Evolutionary conservation across 2,113 vertebrate species (phyloP).

Genomic region (Sander vitreus): DNA sequence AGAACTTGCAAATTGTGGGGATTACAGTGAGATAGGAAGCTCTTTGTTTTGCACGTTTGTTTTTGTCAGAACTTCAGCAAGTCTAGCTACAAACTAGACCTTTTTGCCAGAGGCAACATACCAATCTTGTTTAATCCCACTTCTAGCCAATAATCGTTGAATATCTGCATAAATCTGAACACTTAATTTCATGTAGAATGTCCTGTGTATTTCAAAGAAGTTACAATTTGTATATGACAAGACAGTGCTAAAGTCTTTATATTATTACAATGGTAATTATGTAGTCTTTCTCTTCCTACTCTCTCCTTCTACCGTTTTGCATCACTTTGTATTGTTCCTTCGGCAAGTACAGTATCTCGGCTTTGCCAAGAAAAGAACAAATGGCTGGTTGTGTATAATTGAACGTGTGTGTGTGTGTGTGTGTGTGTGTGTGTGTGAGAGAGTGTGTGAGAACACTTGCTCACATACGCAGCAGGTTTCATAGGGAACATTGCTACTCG

Average conservation of each 20-base stretch:
- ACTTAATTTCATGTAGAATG: not conserved
- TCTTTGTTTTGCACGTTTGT: not conserved
- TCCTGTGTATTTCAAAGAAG: not conserved
- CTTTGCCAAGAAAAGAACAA: constrained; percentile 4
- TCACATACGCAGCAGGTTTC: constrained; percentile 20
- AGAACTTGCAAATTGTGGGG: not conserved
- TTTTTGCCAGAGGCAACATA: not conserved
- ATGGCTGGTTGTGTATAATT: constrained; percentile 18
- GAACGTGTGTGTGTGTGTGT: constrained; percentile 1
- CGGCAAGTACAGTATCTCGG: not conserved
- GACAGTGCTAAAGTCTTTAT: not conserved
- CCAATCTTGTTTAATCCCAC: not conserved
- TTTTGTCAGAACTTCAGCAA: not conserved
- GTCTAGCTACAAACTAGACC: not conserved
- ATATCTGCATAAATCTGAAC: not conserved
- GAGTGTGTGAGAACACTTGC: constrained; percentile 29
- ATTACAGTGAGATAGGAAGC: not conserved
- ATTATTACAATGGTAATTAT: not conserved
- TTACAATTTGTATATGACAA: not conserved
- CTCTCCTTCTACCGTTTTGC: not conserved
- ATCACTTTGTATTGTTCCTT: not conserved
- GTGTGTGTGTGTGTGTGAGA: constrained; percentile 16
- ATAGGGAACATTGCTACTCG: constrained; percentile 47
- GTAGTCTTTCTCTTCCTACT: not conserved
- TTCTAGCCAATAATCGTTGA: not conserved